A percentile compares a stretch with the other conserved stretches of the same genome.
phyloP scores from a whole-genome alignment of 2,888 invertebrate genomes.

The Dorcus parallelipipedus region DNA sequence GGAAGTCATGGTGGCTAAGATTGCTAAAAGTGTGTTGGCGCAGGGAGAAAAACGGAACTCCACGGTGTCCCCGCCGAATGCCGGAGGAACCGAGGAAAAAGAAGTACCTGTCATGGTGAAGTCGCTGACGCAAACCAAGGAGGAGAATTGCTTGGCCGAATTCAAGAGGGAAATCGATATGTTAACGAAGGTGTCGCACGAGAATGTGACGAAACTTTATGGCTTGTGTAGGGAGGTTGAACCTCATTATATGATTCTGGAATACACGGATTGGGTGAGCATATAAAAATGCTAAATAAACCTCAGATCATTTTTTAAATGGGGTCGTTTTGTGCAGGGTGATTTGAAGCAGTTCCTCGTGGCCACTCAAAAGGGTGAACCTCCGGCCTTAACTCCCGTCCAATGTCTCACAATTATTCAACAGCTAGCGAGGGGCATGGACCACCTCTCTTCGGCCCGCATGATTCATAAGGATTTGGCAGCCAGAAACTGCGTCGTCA shows the following conservation, averaged over 20 bases:
- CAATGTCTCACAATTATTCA: constrained; percentile 67
- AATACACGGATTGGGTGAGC: constrained; percentile 90
- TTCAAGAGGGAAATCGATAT: constrained; percentile 88
- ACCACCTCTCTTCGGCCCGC: constrained; percentile 70
- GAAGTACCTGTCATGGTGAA: constrained; percentile 68
- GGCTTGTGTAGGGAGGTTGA: constrained; percentile 81
- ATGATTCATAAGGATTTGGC: constrained; percentile 90
- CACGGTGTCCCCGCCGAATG: constrained; percentile 31
- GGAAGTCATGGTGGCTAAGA: constrained; percentile 77
- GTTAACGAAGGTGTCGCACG: constrained; percentile 78
- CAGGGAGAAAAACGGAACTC: constrained; percentile 35
- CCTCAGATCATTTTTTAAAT: not conserved
- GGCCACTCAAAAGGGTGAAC: constrained; percentile 57
- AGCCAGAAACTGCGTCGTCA: constrained; percentile 86
- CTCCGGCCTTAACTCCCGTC: constrained; percentile 62
- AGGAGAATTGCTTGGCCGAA: constrained; percentile 74
- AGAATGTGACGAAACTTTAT: constrained; percentile 72
- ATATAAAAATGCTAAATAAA: not conserved
- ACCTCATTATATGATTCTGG: constrained; percentile 84
- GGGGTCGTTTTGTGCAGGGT: constrained; percentile 57
- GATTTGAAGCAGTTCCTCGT: constrained; percentile 87
- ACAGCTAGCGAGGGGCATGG: constrained; percentile 80
- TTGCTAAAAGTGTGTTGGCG: constrained; percentile 33
- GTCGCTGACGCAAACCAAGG: constrained; percentile 71
- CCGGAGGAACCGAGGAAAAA: constrained; percentile 47